phyloP scores from a whole-genome alignment of 1,140 invertebrate species.

The Drosophila seguyi region DNA sequence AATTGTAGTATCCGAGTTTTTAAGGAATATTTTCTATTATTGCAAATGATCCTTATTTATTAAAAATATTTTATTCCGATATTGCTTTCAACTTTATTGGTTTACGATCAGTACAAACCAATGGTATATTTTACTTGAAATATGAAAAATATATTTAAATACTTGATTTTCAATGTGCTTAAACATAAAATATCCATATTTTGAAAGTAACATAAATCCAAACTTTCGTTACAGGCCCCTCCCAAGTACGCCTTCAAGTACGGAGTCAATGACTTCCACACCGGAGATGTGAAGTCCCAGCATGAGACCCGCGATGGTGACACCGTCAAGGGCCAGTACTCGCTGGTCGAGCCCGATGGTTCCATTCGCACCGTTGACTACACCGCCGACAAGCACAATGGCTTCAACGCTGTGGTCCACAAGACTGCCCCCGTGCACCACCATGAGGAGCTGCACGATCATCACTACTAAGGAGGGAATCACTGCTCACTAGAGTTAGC shows the following conservation, averaged over 20 bases:
- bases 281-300: constrained; percentile 86
- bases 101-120: not conserved
- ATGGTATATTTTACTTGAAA: no score
- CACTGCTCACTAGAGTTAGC: constrained; percentile 72
- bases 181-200: no score
- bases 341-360: constrained; percentile 87
- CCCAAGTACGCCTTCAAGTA: constrained; percentile 87
- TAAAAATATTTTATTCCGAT: not conserved
- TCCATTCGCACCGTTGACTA: constrained; percentile 86
- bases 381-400: constrained; percentile 85
- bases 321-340: constrained; percentile 86
- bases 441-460: constrained; percentile 77
- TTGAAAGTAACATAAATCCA: not conserved
- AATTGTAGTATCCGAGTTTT: no score
- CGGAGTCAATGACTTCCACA: constrained; percentile 86
- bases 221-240: constrained; percentile 69
- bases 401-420: constrained; percentile 89
- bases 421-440: constrained; percentile 87
- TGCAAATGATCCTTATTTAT: no score
- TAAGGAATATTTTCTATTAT: no score
- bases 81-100: not conserved
- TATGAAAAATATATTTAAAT: not conserved
- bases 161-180: no score
- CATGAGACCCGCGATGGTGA: constrained; percentile 86
- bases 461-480: constrained; percentile 46